Base-by-base conservation (phyloP, 2,797 vertebrate species). In the Cheirogaleus major region DNA sequence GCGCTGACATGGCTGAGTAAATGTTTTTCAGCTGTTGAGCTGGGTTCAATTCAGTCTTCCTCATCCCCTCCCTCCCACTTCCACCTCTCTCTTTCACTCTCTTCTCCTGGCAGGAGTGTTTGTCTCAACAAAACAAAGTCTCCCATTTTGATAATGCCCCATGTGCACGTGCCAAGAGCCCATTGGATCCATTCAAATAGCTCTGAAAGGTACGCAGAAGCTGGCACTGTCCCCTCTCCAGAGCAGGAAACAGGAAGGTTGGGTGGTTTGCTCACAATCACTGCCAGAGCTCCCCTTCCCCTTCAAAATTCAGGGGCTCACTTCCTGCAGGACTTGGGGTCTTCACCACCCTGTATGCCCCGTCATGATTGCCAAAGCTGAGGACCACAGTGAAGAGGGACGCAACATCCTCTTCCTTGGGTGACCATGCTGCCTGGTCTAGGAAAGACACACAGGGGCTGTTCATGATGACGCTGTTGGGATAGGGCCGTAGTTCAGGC, bases 1-100 rank as follows among this genome's bases (percentile, higher is more conserved):
- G 63, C 63, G 22, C 48, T 94, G 80, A 38, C 0, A 20, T 67
- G 90, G 8, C 75, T 87, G 75, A 91, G 59, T 52, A 95, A 78
- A 86, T 91, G 78, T 18, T 94, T 92, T 79, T 83, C 69, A 48
- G 89, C 50, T 94, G 41, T 90, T 69, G 73, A 67, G 32, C 6
- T 92, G 43, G 88, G 27, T 76, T 84, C 35, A 70, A 4, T 38
- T 95, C 55, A 48, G 25, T 67, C 57, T 67, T 95, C 20, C 84
- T 25, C 50, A 15, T 93, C 61, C 48, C 32, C 32, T 55, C 23
- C 48, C 38, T 83, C 27, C 23, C 45, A 43, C 89, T 79, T 89
- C 22, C 52, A 41, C 5, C 22, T 35, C 27, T 20, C 35, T 3
- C 2, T 87, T 76, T 79, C 4, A 52, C n/a, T 88, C n/a, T 30